phyloP scores from a whole-genome alignment of 2,797 vertebrate genomes.

The Tinamus major region DNA sequence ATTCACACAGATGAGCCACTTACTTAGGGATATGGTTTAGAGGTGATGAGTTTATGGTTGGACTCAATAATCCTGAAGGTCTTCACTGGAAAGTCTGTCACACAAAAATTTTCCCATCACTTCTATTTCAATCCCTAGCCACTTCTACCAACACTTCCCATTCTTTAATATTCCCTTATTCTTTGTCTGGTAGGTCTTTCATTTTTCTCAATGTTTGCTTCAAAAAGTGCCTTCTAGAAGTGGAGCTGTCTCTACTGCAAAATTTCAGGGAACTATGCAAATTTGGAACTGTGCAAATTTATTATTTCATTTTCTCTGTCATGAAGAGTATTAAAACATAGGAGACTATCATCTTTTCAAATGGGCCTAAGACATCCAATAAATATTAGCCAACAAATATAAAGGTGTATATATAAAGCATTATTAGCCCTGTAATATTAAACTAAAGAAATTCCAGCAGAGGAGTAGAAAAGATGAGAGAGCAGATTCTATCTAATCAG shows the following conservation, averaged over 20 bases:
- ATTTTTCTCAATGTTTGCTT: neutral
- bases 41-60: too few species aligned
- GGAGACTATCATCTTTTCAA: too few species aligned
- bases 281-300: neutral
- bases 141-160: rapidly evolving
- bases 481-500: neutral
- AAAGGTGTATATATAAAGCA: neutral
- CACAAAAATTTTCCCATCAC: neutral
- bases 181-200: neutral
- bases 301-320: neutral
- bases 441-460: neutral
- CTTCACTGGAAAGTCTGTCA: neutral
- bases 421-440: neutral
- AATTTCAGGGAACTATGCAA: neutral
- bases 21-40: too few species aligned
- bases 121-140: neutral
- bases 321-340: neutral
- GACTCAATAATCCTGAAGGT: too few species aligned
- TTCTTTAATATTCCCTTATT: neutral
- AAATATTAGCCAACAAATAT: neutral
- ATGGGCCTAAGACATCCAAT: neutral
- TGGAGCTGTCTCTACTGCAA: neutral
- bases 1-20: too few species aligned
- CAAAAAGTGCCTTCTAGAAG: neutral
- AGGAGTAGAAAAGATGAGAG: neutral